Evolutionary conservation across 2,888 invertebrate genomes (phyloP).

Genomic region (Allolobophora icterica): DNA sequence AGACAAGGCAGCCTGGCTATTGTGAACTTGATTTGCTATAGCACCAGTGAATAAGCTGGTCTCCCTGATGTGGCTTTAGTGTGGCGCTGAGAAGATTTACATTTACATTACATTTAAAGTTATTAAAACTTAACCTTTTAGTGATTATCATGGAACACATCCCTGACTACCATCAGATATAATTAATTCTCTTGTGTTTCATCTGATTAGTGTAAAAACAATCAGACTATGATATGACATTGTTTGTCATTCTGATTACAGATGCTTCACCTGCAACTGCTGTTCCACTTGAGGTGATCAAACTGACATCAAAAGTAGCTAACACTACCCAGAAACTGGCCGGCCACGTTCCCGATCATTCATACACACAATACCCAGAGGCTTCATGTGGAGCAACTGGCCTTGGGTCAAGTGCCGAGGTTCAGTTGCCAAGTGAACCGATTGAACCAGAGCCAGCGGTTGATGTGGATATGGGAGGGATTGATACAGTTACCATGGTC

Average conservation of each 20-base stretch:
- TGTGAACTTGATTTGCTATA: no score
- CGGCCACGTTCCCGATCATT: constrained; percentile 26
- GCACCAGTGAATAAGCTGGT: no score
- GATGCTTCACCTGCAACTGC: constrained; percentile 29
- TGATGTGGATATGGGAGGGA: constrained; percentile 20
- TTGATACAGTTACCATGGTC: neutral
- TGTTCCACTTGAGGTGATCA: constrained; percentile 27
- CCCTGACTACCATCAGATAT: no score
- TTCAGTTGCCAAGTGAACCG: neutral
- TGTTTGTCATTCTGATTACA: constrained; percentile 9
- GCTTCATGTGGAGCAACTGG: neutral
- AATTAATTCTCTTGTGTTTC: neutral
- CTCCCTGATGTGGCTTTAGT: no score
- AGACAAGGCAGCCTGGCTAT: no score
- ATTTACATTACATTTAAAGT: no score
- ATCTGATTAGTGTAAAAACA: neutral
- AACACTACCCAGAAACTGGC: neutral
- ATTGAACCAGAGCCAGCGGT: neutral
- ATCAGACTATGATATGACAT: neutral
- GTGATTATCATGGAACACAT: no score
- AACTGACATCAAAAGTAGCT: constrained; percentile 30
- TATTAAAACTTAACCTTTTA: no score
- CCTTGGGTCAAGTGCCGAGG: neutral
- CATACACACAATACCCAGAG: constrained; percentile 26
- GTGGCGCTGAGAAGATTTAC: no score